These are phyloP conservation scores for Atherinomorus stipes DNA, from an alignment of 2,113 vertebrate species.

Conservation along the genomic window DNA sequence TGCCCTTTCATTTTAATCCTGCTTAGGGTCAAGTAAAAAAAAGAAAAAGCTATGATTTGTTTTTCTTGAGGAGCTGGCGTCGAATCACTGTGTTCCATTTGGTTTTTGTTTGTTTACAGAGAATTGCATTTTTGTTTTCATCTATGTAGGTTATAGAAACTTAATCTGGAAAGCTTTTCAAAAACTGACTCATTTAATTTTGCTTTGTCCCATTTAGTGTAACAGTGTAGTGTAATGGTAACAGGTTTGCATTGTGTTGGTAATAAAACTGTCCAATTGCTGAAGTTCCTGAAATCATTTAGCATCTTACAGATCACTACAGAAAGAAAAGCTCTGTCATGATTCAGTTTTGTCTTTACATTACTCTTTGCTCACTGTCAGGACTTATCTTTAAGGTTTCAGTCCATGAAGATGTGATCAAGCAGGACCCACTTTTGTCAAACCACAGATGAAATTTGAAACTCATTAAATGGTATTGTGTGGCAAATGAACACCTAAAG, in stretches of 20 bases:
- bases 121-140: not conserved
- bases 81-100: not conserved
- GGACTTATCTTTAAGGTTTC: too few species aligned
- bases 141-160: not conserved
- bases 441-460: not conserved
- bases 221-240: not conserved
- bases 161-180: not conserved
- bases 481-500: not conserved
- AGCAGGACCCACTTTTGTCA: not conserved
- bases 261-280: not conserved
- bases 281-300: too few species aligned
- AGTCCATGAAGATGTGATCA: too few species aligned
- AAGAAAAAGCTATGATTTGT: not conserved
- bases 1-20: not conserved
- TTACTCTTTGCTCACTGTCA: too few species aligned
- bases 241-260: not conserved
- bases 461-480: not conserved
- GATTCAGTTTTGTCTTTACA: not conserved
- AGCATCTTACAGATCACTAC: too few species aligned
- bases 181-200: not conserved
- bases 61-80: not conserved
- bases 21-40: not conserved
- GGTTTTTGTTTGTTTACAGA: not conserved
- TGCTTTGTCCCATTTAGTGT: too few species aligned
- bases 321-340: not conserved